Base-by-base conservation (phyloP, 2,113 vertebrate genomes). In the Silurus meridionalis region DNA sequence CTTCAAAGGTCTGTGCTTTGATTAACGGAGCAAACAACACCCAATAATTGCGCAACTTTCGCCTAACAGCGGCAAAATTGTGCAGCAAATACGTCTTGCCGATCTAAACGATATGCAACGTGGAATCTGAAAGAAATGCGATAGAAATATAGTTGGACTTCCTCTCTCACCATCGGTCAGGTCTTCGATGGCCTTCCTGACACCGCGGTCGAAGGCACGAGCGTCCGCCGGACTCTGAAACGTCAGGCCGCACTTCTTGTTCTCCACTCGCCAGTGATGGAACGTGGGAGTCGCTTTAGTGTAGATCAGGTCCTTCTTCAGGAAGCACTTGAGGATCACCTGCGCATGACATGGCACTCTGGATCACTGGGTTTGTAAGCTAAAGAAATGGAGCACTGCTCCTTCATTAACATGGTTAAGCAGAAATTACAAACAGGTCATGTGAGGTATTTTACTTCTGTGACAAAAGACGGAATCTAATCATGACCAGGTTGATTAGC, bases 211-310 rank as follows among this genome's bases (percentile, higher is more conserved):
- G 74, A 99, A 99, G 77, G 98, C 97, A 80, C 97, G 95, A 7
- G 98, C 98, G 0, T 99, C 98, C 0, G 97, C 95, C 0, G 98
- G 97, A 88, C 98, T 99, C 91, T 98, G 97, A 90, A 99, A 99
- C 88, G 97, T 98, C 79, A 99, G 95, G 69, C 98, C 98, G 0
- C 98, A 99, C 94, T 97, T 99, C 55, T 91, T 96, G 91, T 97
- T 97, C 95, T 99, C 98, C 15, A 99, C 97, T 90, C 95, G 97
- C 98, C 98, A 99, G 88, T 99, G 98, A 91, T 99, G 98, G 94
- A 99, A 99, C 0, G 96, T 99, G 48, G 98, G 98, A 14, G 97
- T 99, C 86, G 97, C 97, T 95, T 99, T 99, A 0, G 96, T 98
- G 94, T 99, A 99, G 87, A 97, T 95, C 94, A 99, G 95, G 88